Base-by-base conservation (phyloP, 2,797 vertebrate species). In the Urosaurus nigricauda region DNA sequence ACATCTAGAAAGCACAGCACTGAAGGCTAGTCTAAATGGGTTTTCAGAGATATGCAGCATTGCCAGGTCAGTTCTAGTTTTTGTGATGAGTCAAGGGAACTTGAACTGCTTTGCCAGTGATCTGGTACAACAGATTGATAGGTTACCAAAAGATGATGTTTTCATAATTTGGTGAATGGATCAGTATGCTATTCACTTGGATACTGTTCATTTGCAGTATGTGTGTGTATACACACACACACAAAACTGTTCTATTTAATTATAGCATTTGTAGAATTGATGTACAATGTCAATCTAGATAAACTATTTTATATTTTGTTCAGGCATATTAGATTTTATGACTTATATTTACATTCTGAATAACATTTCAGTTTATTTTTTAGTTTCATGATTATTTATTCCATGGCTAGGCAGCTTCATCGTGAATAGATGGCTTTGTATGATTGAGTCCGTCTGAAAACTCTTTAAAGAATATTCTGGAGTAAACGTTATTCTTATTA, bases 341-440 rank as follows among this genome's bases (percentile, higher is more conserved):
- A 58, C n/a, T 85, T 85, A 56, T 40, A 85, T 84, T n/a, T 83
- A 51, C 65, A 84, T 51, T 74, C 47, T 40, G 51, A 24, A 73
- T 71, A 83, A 83, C 29, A 70, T 35, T 51, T n/a, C 82, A 71
- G 13, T 71, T 9, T 83, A 24, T 84, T 84, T 82, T 65, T 82
- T 37, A 65, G 26, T 26, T 84, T 75, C 71, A 75, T 74, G 21
- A 53, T 29, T 51, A 51, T 58, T 74, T 58, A 87, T 37, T 73
- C 26, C 24, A 58, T 29, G 29, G 47, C 19, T 71, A 40, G 8
- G 47, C 77, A 80, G 17, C 58, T 87, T 87, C 51, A 37, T 32
- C 47, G 37, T 24, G 51, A 81, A 87, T n/a, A 4, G 35, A 58
- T 81, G 47, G 24, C 43, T 87, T 81, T 73, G 65, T 68, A 58